phyloP scores from a whole-genome alignment of 2,113 vertebrate species.

The Tiliqua scincoides region DNA sequence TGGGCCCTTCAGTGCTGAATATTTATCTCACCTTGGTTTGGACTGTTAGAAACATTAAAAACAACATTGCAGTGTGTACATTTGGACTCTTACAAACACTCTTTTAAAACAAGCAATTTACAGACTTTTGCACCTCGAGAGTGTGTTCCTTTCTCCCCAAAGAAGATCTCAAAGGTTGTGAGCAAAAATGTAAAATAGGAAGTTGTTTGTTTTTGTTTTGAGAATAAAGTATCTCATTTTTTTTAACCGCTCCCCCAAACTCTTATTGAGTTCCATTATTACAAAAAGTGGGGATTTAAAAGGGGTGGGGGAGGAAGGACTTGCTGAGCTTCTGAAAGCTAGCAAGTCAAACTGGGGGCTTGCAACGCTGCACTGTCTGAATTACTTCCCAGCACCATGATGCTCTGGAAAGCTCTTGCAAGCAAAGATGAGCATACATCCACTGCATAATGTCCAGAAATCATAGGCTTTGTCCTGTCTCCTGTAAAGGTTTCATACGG shows the following conservation, averaged over 20 bases:
- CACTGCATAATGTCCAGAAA: conserved; percentile 54
- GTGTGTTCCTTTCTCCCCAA: background rate
- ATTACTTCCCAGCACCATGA: background rate
- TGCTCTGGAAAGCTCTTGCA: background rate
- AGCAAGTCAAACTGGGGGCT: background rate
- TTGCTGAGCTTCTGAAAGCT: background rate
- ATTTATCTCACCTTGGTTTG: background rate
- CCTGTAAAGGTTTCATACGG: conserved; percentile 66
- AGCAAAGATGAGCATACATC: background rate
- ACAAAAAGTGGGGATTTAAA: background rate
- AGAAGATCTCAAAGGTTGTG: background rate
- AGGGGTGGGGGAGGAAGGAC: background rate
- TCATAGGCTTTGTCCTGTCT: conserved; percentile 50
- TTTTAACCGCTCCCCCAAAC: background rate
- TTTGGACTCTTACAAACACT: background rate
- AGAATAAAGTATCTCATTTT: background rate
- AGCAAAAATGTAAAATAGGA: background rate
- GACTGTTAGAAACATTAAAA: background rate
- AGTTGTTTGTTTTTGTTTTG: background rate
- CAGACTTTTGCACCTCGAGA: background rate
- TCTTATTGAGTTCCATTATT: background rate
- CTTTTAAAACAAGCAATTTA: background rate
- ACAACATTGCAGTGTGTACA: no score
- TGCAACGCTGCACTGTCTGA: background rate
- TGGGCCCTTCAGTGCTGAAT: background rate